These are phyloP conservation scores for Apis mellifera DNA, from an alignment of 1,140 invertebrate genomes.

Conservation along the genomic window Amel_HAv3.1 CM009934.2:11571001-11571500, in stretches of 20 bases:
- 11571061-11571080: constrained; percentile 9
- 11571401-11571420: too few species aligned
- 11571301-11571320: not conserved
- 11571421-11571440: not conserved
- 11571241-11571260: constrained; percentile 59
- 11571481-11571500: not conserved
- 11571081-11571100: not conserved
- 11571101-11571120: not conserved
- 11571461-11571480: not conserved
- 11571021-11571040: not conserved
- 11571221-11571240: not conserved
- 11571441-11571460: not conserved
- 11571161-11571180: constrained; percentile 25
- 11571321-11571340: not conserved
- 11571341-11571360: not conserved
- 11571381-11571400: not conserved
- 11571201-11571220: constrained; percentile 58
- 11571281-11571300: not conserved
- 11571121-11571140: not conserved
- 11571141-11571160: not conserved
- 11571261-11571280: constrained; percentile 11
- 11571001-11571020: constrained; percentile 5
- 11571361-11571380: not conserved
- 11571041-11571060: constrained; percentile 26
- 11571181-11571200: constrained; percentile 45